Evolutionary conservation across 2,888 invertebrate genomes (phyloP).

Genomic region (Slavum lentiscoides): DNA sequence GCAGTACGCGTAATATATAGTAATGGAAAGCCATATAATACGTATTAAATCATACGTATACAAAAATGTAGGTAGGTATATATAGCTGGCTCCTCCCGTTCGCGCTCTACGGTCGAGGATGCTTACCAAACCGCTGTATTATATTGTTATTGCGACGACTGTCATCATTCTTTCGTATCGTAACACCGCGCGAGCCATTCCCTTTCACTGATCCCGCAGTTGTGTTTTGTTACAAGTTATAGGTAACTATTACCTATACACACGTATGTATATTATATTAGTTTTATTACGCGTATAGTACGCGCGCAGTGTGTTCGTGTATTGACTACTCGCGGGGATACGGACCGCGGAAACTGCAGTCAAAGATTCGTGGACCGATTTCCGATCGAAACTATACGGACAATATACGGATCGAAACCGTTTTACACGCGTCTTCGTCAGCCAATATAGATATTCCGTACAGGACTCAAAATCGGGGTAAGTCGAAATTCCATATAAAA

Average conservation of each 20-base stretch:
- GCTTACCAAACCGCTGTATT: slow-evolving; percentile 30
- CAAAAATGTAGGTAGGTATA: no score
- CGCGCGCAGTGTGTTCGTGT: slow-evolving; percentile 6
- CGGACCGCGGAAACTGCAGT: background rate
- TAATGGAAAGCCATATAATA: slow-evolving; percentile 24
- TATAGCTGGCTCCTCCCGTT: slow-evolving; percentile 13
- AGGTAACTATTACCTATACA: no score
- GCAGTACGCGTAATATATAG: background rate
- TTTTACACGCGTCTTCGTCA: no score
- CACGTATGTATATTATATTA: background rate
- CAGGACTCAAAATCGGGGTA: no score
- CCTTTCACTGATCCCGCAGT: slow-evolving; percentile 42
- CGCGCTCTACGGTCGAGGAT: slow-evolving; percentile 1
- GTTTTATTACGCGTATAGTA: background rate
- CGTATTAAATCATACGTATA: slow-evolving; percentile 10
- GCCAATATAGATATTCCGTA: no score
- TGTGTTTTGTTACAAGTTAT: background rate
- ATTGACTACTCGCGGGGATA: background rate
- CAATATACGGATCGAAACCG: no score
- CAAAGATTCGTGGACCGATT: no score
- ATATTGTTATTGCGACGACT: slow-evolving; percentile 3
- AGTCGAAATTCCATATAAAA: no score
- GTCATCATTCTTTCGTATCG: slow-evolving; percentile 20
- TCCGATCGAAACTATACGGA: no score
- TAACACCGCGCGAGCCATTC: slow-evolving; percentile 17